A percentile compares a stretch with the other conserved stretches of the same genome.
phyloP scores from a whole-genome alignment of 2,113 vertebrate species.

The Spheniscus mendiculus region DNA sequence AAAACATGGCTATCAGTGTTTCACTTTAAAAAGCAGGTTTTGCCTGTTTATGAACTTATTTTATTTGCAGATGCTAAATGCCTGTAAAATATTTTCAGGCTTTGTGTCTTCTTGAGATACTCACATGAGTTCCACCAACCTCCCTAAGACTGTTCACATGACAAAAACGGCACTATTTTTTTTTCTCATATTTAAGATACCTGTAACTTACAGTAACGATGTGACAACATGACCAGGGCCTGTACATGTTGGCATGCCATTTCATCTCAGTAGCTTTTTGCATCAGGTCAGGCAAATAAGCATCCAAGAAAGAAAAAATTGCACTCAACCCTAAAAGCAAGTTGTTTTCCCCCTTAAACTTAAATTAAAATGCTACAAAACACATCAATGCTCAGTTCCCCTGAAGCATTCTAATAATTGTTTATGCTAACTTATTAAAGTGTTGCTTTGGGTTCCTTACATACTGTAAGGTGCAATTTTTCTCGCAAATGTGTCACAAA shows the following conservation, averaged over 20 bases:
- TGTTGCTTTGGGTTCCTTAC: not conserved
- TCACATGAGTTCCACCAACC: not conserved
- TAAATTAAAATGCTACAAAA: not conserved
- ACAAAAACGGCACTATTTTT: rapidly evolving
- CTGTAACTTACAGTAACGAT: not conserved
- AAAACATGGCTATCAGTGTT: not conserved
- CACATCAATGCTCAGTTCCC: not conserved
- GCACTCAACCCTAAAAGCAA: not conserved
- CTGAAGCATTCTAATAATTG: not conserved
- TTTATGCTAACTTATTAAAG: not conserved
- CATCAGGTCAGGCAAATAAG: not conserved
- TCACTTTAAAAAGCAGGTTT: not conserved
- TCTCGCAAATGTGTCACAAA: constrained; percentile 63
- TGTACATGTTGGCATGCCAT: not conserved
- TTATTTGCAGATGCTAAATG: not conserved
- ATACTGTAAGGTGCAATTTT: not conserved
- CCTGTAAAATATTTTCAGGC: not conserved
- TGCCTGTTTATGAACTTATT: not conserved
- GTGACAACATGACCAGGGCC: not conserved
- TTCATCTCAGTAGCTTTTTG: not conserved
- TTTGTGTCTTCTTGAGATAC: not conserved
- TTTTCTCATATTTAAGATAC: not conserved
- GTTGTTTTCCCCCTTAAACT: rapidly evolving
- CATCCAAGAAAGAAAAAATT: not conserved
- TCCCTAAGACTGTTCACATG: not conserved